These are phyloP conservation scores for Carabus problematicus DNA, from an alignment of 2,888 invertebrate species.

Conservation along the genomic window DNA sequence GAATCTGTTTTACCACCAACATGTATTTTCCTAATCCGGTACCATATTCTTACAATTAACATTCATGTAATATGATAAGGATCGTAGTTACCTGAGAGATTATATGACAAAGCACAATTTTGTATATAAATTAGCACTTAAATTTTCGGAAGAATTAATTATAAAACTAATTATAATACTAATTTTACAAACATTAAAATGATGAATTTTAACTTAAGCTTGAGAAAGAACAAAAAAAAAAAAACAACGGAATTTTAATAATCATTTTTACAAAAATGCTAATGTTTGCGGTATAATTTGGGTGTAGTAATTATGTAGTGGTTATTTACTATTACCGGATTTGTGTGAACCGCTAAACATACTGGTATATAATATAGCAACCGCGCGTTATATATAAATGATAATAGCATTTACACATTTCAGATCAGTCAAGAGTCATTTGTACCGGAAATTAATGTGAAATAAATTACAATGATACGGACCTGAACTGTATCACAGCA, in stretches of 20 bases:
- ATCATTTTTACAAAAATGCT: constrained; percentile 4
- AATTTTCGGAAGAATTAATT: constrained; percentile 37
- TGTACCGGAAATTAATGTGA: background rate
- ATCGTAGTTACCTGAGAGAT: constrained; percentile 1
- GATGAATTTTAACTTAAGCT: background rate
- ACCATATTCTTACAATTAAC: no score
- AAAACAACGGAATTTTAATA: constrained; percentile 5
- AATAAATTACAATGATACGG: constrained; percentile 9
- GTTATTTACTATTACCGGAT: no score
- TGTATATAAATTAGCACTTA: constrained; percentile 39
- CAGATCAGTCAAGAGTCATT: no score
- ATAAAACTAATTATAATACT: constrained; percentile 34
- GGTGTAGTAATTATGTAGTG: no score
- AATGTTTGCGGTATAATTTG: no score
- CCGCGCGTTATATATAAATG: no score
- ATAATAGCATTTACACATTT: no score
- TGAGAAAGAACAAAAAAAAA: constrained; percentile 3
- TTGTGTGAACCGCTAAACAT: no score
- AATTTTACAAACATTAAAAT: constrained; percentile 16
- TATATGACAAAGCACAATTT: constrained; percentile 26
- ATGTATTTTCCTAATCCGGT: no score
- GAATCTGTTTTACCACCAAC: no score
- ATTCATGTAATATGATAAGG: background rate
- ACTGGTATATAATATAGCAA: no score
- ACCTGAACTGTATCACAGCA: background rate